These are phyloP conservation scores for Pangasius mekongensis DNA, from an alignment of 2,797 vertebrate species.

Conservation along the genomic window DNA sequence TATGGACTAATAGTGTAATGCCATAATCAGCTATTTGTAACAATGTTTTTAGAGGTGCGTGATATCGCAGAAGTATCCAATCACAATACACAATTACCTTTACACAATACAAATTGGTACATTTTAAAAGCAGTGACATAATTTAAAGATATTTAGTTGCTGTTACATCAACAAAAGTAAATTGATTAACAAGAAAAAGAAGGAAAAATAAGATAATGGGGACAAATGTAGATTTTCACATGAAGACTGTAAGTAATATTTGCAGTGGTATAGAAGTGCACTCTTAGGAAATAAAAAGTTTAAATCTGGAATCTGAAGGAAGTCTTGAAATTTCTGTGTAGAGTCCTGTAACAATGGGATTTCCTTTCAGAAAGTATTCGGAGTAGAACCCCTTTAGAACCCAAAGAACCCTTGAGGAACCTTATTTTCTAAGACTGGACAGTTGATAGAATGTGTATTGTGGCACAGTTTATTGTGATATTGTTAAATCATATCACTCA, in stretches of 20 bases:
- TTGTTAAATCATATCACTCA: background rate
- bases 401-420: background rate
- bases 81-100: background rate
- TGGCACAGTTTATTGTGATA: background rate
- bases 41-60: background rate
- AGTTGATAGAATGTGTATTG: background rate
- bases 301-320: background rate
- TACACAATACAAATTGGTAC: background rate
- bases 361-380: background rate
- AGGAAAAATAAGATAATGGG: too few species aligned
- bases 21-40: background rate
- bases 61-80: background rate
- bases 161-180: background rate
- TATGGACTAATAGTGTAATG: background rate
- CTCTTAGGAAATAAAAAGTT: background rate
- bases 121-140: background rate
- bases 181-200: background rate
- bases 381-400: background rate
- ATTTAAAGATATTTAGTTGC: background rate
- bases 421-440: background rate
- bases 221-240: background rate
- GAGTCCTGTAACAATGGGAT: background rate
- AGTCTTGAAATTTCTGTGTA: background rate
- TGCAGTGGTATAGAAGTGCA: background rate
- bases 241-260: background rate